Evolutionary conservation across 2,113 vertebrate genomes (phyloP), one percentile per base, ranked within the genome.

Genomic region (Gymnorhina tibicen): DNA sequence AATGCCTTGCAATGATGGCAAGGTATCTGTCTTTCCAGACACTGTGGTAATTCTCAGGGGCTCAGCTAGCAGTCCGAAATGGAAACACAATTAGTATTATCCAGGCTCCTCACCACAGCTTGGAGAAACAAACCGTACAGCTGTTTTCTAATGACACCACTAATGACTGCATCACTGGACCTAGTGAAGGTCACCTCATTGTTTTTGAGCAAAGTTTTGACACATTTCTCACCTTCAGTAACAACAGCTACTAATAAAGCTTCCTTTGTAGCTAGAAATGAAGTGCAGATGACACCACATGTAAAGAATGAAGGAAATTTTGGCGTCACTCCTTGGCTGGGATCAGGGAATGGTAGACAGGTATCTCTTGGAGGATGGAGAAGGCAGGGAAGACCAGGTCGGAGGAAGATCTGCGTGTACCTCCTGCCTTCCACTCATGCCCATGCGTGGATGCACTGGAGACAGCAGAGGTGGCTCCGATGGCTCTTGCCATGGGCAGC

Each of bases 391-490:
- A 68, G 13, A n/a, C 15, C 7, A n/a, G 28, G 39, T 67, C 5
- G 5, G 46, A 28, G 15, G 13, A 32, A 24, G 35, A 9, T 13
- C 28, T 35, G 37, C 14, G 28, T 2, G 0, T 11, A 49, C 7
- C 37, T 75, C 66, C 62, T 21, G n/a, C 47, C 27, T 41, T n/a
- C 27, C 24, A 12, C 28, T 19, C 14, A 10, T 0, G 12, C 9
- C 3, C 6, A 14, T 10, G 27, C 2, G 3, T 1, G 46, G 33
- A 9, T 4, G 30, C 30, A 3, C 13, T 0, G 33, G 11, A 30
- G 27, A 15, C 53, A 14, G 39, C 9, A n/a, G 16, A 20, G 44
- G 62, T 0, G 22, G 35, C 9, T 32, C 42, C 14, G 6, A 4
- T 1, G 33, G 39, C 41, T 37, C 33, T 3, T 5, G 58, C 20